phyloP scores from a whole-genome alignment of 2,888 invertebrate genomes.

The Oithona nana region DNA sequence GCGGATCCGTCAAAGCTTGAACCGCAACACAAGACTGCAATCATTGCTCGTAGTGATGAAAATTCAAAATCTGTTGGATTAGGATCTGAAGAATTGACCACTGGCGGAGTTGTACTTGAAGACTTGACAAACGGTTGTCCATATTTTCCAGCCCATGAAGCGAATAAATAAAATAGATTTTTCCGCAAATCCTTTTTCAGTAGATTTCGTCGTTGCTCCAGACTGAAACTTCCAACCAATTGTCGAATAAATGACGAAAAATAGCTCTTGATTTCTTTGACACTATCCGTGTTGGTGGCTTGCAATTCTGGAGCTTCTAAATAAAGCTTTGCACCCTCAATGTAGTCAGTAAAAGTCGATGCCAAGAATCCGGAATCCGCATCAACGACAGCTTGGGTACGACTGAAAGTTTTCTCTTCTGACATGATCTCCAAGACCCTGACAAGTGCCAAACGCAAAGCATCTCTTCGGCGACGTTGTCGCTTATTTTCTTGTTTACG shows the following conservation, averaged over 20 bases:
- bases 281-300: slow-evolving; percentile 47
- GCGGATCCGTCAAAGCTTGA: slow-evolving; percentile 73
- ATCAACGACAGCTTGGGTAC: slow-evolving; percentile 18
- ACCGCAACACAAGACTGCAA: slow-evolving; percentile 83
- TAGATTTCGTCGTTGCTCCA: slow-evolving; percentile 65
- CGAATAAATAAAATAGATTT: slow-evolving; percentile 73
- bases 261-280: slow-evolving; percentile 73
- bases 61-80: slow-evolving; percentile 36
- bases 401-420: slow-evolving; percentile 66
- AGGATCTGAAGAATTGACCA: neutral
- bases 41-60: slow-evolving; percentile 50
- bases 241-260: slow-evolving; percentile 85
- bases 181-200: slow-evolving; percentile 67
- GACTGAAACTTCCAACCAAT: slow-evolving; percentile 73
- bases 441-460: slow-evolving; percentile 71
- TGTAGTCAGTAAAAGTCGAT: slow-evolving; percentile 73
- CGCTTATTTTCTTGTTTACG: slow-evolving; percentile 93
- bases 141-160: slow-evolving; percentile 80
- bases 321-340: slow-evolving; percentile 78
- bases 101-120: slow-evolving; percentile 16
- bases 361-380: slow-evolving; percentile 45
- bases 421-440: slow-evolving; percentile 79
- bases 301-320: slow-evolving; percentile 71
- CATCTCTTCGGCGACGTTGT: slow-evolving; percentile 69
- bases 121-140: slow-evolving; percentile 37